Percentiles rank a stretch among this genome's conserved stretches.
phyloP scores from a whole-genome alignment of 2,888 invertebrate species.

The Mesoligia furuncula region DNA sequence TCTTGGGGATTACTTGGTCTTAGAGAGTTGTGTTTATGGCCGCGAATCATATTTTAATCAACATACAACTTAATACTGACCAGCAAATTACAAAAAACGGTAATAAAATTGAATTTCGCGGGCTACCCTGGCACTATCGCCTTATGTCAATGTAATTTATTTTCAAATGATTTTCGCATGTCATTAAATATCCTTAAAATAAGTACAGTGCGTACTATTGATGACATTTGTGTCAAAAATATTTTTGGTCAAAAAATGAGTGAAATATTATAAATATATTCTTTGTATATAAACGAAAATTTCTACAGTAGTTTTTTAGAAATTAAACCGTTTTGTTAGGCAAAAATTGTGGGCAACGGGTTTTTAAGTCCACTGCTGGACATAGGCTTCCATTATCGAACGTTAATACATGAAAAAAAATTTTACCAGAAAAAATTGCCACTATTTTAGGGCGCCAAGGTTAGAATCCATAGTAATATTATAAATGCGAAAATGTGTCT shows the following conservation, averaged over 20 bases:
- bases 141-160: not conserved
- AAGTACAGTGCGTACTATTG: conserved; percentile 1
- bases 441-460: not conserved
- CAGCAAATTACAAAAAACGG: no score
- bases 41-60: no score
- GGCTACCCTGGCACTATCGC: no score
- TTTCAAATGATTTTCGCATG: conserved; percentile 23
- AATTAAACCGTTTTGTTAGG: conserved; percentile 7
- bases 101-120: no score
- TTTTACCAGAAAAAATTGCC: not conserved
- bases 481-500: no score
- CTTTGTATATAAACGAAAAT: conserved; percentile 59
- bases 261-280: conserved; percentile 47
- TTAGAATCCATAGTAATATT: no score
- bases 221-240: conserved; percentile 35
- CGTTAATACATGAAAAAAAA: no score
- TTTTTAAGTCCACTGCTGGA: not conserved
- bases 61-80: no score
- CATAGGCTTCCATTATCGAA: not conserved
- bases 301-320: conserved; percentile 40
- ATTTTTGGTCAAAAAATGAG: conserved; percentile 36
- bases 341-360: conserved; percentile 16
- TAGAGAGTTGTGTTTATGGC: no score
- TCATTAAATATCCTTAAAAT: conserved; percentile 6
- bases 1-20: no score